Evolutionary conservation across 2,888 invertebrate genomes (phyloP), one percentile per base, ranked within the genome.

Genomic region (Drosophila koepferae): DNA sequence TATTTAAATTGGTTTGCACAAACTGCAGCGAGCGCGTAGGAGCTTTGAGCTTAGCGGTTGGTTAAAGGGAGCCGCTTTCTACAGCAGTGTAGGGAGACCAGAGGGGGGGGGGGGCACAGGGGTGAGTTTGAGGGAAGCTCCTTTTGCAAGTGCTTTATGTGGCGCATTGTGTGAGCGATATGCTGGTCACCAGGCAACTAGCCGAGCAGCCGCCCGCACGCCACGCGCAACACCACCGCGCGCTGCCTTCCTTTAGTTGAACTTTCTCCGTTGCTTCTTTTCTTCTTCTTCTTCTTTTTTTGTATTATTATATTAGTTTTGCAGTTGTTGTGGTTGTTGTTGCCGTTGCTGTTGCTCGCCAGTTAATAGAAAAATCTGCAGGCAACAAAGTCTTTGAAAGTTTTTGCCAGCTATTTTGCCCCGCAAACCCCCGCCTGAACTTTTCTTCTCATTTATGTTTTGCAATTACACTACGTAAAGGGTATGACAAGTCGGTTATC

Each of bases 351-450:
- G 58, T 56, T 70, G 67, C 68, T 59, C 55, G 72, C 62, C 85
- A 86, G 84, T 85, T 86, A 85, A 85, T 87, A 85, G 84, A 87
- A 85, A 85, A 87, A 87, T 87, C 84, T 85, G 85, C 82, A 80
- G 82, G 71, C 77, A 72, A 71, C 69, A 79, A 74, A 81, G 86
- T 69, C 80, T 86, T 80, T 81, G 61, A 65, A 84, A 86, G 63
- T 74, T 84, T 60, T 82, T 64, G 23, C 69, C 38, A 12, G 31
- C 64, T 48, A 28, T 34, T 20, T 23, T 12, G 36, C 49, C 38
- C 40, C 51, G 14, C 41, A 36, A 9, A 2, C 14, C 18, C 18
- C 48, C 28, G 28, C 18, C 9, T n/a, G 28, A 64, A 59, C 53
- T 58, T 59, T 63, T 51, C 48, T 71, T 62, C 71, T 62, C 67